Percentiles rank a stretch among this genome's conserved stretches.
phyloP scores from a whole-genome alignment of 2,888 invertebrate genomes.

The Acholoe squamosa region DNA sequence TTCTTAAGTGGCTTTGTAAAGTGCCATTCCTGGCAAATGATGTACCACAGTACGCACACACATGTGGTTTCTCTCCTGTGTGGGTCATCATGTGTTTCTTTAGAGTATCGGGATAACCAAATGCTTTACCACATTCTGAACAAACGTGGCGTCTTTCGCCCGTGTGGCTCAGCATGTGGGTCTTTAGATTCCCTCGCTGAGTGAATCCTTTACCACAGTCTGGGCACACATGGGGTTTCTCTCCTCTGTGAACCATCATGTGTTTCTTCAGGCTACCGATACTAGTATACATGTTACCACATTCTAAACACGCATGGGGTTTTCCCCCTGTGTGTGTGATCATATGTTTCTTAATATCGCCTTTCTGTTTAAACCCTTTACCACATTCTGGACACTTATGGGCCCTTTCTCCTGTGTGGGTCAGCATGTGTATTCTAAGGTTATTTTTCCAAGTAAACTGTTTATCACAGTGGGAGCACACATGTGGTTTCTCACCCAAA shows the following conservation, averaged over 20 bases:
- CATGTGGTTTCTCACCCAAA: neutral
- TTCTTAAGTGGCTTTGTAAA: neutral
- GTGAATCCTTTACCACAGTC: neutral
- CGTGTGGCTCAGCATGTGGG: neutral
- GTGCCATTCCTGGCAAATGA: neutral
- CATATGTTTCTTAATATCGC: neutral
- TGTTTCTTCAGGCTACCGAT: neutral
- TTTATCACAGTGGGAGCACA: neutral
- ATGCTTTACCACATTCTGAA: neutral
- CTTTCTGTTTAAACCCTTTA: neutral
- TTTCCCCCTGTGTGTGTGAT: neutral
- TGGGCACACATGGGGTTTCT: neutral
- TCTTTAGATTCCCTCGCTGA: neutral
- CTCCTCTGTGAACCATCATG: neutral
- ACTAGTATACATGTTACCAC: neutral
- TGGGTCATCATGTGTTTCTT: slow-evolving; percentile 3
- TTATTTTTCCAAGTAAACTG: neutral
- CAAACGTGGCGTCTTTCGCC: neutral
- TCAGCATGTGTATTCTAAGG: neutral
- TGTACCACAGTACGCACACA: neutral
- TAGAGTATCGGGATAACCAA: neutral
- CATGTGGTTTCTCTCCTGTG: neutral
- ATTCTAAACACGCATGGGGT: neutral
- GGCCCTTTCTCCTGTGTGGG: slow-evolving; percentile 27
- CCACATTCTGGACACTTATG: neutral